Base-by-base conservation (phyloP, 2,113 vertebrate genomes). In the Oryzias javanicus region DNA sequence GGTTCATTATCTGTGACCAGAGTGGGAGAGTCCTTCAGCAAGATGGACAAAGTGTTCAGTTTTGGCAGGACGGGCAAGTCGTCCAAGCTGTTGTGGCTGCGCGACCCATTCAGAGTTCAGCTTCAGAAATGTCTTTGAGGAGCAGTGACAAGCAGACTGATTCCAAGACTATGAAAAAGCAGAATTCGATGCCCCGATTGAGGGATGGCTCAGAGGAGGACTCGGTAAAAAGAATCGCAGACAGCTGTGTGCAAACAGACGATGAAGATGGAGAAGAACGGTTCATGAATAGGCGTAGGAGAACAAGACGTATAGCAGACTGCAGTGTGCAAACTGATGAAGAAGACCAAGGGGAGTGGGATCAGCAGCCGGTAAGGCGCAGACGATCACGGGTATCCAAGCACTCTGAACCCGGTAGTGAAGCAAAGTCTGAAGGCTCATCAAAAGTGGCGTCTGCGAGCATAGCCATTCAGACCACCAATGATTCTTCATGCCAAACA, bases 301-400 rank as follows among this genome's bases (percentile, higher is more conserved):
- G 95, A 58, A 86, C 89, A 0, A 92, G 96, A 47, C 94, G 95
- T 44, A 98, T 96, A 14, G 83, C 95, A 0, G 96, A 99, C 89
- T 96, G 96, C 88, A 97, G 97, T 0, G 96, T 99, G 63, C 97
- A 98, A 86, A 99, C 97, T 0, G 97, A 99, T 0, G 97, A 98
- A 7, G 97, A 99, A 66, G 97, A 99, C 79, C 94, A 92, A 0
- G 95, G 89, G 4, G 95, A 98, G 55, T 96, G 96, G 97, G 97
- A 98, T 41, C 89, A 83, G 74, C 97, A 98, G 72, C 96, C 96
- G 0, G 94, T 96, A 24, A 92, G 97, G 13, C 94, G 97, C 48
- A 93, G 97, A 14, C 87, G 95, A 14, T 93, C 95, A 50, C 91
- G 95, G 22, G 87, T 91, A 19, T 93, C 95, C 0, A 95, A 96